phyloP scores from a whole-genome alignment of 2,888 invertebrate genomes.

The Elysia crispata region DNA sequence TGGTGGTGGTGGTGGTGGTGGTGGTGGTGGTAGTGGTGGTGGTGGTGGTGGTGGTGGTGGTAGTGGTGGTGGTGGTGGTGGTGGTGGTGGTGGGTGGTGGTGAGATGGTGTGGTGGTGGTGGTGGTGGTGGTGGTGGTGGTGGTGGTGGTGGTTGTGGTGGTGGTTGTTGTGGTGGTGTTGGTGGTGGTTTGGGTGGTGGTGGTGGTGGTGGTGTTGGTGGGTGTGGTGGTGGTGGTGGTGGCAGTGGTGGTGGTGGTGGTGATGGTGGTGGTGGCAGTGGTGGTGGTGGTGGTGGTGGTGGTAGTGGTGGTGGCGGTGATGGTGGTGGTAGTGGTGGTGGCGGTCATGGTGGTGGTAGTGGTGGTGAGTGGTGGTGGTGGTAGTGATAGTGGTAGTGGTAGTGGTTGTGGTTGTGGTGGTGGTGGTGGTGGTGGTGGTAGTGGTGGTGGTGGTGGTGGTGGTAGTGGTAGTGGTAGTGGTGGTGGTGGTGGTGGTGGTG shows the following conservation, averaged over 20 bases:
- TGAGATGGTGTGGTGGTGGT: too few species aligned
- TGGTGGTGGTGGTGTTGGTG: too few species aligned
- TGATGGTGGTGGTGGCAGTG: background rate
- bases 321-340: background rate
- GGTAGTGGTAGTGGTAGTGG: background rate
- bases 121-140: too few species aligned
- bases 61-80: background rate
- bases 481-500: background rate
- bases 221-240: background rate
- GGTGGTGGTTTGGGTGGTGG: too few species aligned
- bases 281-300: background rate
- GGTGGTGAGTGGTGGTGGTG: too few species aligned
- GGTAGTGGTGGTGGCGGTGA: background rate
- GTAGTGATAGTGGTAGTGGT: constrained; percentile 1
- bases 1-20: background rate
- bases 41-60: background rate
- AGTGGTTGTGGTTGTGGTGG: too few species aligned
- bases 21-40: background rate
- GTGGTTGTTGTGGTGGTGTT: too few species aligned
- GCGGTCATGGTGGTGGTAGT: background rate
- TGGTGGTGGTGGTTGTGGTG: too few species aligned
- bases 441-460: background rate
- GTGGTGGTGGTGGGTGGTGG: too few species aligned
- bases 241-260: background rate
- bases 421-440: too few species aligned